A percentile compares a stretch with the other conserved stretches of the same genome.
Conservation (phyloP, 1,140 invertebrate species). For the Eriocheir sinensis region DNA sequence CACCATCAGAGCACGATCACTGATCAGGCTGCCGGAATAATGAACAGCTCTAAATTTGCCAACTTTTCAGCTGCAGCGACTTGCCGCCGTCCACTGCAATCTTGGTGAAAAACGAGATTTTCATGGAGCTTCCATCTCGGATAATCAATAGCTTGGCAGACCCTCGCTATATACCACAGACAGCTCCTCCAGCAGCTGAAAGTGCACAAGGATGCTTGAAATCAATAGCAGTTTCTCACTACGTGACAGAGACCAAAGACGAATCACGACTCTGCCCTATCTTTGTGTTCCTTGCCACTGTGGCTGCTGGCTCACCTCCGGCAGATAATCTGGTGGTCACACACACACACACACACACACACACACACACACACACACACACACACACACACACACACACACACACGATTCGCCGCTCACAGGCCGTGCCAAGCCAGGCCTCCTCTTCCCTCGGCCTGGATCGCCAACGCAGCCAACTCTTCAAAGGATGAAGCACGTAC, state of each 20-base stretch:
- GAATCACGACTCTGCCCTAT: not conserved
- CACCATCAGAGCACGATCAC: not conserved
- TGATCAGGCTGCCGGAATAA: not conserved
- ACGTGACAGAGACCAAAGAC: not conserved
- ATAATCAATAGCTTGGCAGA: not conserved
- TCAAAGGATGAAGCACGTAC: not conserved
- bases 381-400: slow-evolving; percentile 42
- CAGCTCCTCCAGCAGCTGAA: not conserved
- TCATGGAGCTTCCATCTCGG: not conserved
- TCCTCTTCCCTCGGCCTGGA: not conserved
- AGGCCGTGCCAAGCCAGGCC: not conserved
- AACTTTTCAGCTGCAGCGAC: not conserved
- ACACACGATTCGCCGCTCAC: not conserved
- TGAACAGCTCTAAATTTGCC: not conserved
- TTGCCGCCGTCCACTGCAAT: slow-evolving; percentile 10
- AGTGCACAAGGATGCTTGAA: not conserved
- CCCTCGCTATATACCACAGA: not conserved
- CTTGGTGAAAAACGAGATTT: slow-evolving; percentile 2
- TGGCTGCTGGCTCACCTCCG: not conserved
- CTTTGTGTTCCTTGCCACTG: not conserved
- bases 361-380: not conserved
- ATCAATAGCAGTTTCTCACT: not conserved
- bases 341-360: too few species aligned
- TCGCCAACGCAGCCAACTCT: slow-evolving; percentile 9
- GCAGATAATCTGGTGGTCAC: not conserved